Base-by-base conservation (phyloP, 64 coral and sea anemone species). In the Platygyra sinensis region DNA sequence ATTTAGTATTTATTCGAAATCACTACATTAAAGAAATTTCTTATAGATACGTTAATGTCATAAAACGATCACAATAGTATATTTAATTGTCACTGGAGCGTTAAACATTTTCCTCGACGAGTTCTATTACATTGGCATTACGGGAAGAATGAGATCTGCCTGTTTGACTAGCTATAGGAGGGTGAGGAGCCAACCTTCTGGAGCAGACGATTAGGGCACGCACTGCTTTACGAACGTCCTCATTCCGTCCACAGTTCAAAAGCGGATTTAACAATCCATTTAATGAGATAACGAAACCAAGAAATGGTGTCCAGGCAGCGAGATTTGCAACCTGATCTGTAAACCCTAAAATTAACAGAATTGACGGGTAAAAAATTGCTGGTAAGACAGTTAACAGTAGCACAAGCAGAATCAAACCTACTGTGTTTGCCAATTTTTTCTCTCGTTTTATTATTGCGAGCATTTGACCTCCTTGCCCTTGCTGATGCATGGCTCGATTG, bases 361-460 rank as follows among this genome's bases (percentile, higher is more conserved):
- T 20, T 52, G 51, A n/a, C 18, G 75, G 75, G 0, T 12, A n/a
- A 77, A n/a, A 27, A 52, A 77, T 39, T 0, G 33, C 75, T 22
- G 75, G 75, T 52, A 77, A 38, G 46, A 77, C n/a, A 25, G 75
- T 77, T 20, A 77, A 51, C 2, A 19, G 51, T 8, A 77, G 75
- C 16, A 52, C 16, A 8, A 77, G 12, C 6, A 77, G 18, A 20
- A 77, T 77, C 7, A 77, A 50, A 52, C 39, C 46, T 25, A 77
- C 42, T 52, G 75, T 77, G 46, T 77, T 77, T 16, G 75, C 75
- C 38, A 77, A 38, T 52, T 77, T 77, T 39, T 77, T 77, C 42
- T 77, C 75, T 10, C 46, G 46, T 39, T 52, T 52, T 52, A 77
- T 25, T 9, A 12, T n/a, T 39, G 75, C 24, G 22, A 52, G 22